These are phyloP conservation scores for Mya arenaria DNA, from an alignment of 1,140 invertebrate species.

Conservation along the genomic window DNA sequence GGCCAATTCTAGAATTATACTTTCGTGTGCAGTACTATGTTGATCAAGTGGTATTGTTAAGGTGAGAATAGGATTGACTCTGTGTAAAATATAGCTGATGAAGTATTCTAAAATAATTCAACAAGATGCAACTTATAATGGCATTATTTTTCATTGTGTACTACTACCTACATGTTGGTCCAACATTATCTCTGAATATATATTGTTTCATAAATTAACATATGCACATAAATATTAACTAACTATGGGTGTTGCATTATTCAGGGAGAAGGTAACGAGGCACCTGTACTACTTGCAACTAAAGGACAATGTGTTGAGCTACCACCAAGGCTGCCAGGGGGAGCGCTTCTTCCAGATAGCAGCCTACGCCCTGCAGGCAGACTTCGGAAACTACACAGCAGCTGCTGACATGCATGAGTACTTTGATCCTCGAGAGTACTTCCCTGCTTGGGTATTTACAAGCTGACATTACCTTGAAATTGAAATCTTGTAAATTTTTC, in stretches of 20 bases:
- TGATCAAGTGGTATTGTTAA: slow-evolving; percentile 87
- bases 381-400: slow-evolving; percentile 88
- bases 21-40: slow-evolving; percentile 97
- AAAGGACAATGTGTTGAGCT: slow-evolving; percentile 90
- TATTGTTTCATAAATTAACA: too few species aligned
- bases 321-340: slow-evolving; percentile 83
- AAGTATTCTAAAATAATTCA: not conserved
- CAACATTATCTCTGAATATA: too few species aligned
- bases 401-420: slow-evolving; percentile 82
- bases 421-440: slow-evolving; percentile 87
- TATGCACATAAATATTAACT: too few species aligned
- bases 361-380: slow-evolving; percentile 93
- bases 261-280: slow-evolving; percentile 92
- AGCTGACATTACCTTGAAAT: not conserved
- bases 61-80: too few species aligned
- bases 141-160: too few species aligned
- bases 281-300: slow-evolving; percentile 97
- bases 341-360: slow-evolving; percentile 90
- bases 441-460: slow-evolving; percentile 86
- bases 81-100: slow-evolving; percentile 15
- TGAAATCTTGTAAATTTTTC: too few species aligned
- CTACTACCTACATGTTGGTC: too few species aligned
- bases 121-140: too few species aligned
- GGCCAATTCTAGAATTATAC: slow-evolving; percentile 92
- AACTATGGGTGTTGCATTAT: slow-evolving; percentile 69